phyloP scores from a whole-genome alignment of 2,888 invertebrate genomes.

The Lasioglossum malachurum region DNA sequence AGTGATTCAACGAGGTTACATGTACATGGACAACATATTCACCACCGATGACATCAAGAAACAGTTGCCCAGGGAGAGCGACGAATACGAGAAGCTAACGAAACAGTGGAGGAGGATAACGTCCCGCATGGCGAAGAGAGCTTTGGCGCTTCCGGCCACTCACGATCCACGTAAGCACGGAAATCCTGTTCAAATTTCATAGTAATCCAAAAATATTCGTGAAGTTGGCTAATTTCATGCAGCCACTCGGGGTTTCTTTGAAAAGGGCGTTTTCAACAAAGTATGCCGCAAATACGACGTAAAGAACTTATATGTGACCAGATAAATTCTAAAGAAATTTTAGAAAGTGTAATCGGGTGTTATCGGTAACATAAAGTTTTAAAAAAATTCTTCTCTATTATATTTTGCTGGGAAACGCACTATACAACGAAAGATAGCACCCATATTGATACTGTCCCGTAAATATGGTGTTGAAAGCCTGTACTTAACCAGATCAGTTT shows the following conservation, averaged over 20 bases:
- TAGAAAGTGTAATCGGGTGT: background rate
- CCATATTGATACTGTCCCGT: background rate
- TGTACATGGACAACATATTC: slow-evolving; percentile 96
- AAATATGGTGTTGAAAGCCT: background rate
- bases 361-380: background rate
- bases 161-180: slow-evolving; percentile 82
- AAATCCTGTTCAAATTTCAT: background rate
- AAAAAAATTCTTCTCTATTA: background rate
- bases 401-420: background rate
- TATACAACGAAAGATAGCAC: background rate
- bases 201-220: background rate
- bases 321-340: background rate
- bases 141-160: slow-evolving; percentile 75
- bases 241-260: background rate
- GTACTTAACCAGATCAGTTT: background rate
- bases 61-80: slow-evolving; percentile 92
- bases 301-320: background rate
- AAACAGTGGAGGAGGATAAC: slow-evolving; percentile 79
- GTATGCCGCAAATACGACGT: background rate
- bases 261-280: background rate
- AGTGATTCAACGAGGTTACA: slow-evolving; percentile 93
- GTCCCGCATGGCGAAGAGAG: slow-evolving; percentile 73
- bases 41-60: slow-evolving; percentile 94
- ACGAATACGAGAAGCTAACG: slow-evolving; percentile 91
- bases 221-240: background rate